Evolutionary conservation across 2,113 vertebrate genomes (phyloP).

Genomic region (Forbesichthys agassizii): DNA sequence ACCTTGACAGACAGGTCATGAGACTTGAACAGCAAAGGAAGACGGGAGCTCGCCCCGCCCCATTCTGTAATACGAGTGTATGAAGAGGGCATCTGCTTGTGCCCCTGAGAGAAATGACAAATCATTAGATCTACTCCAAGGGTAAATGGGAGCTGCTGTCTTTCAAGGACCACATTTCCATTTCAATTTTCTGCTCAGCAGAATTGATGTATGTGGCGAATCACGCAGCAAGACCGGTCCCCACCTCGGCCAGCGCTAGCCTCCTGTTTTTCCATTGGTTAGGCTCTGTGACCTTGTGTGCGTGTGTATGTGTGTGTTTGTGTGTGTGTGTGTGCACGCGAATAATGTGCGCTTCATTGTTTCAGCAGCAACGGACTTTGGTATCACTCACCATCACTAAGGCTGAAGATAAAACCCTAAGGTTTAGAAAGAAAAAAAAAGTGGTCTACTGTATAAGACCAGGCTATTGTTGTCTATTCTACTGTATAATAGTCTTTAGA

Average conservation of each 20-base stretch:
- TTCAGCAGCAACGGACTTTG: not conserved
- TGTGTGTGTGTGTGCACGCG: not conserved
- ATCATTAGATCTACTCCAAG: conserved; percentile 74
- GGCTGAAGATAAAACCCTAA: conserved; percentile 27
- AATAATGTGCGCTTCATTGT: not conserved
- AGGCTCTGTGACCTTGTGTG: conserved; percentile 67
- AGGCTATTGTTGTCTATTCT: no score
- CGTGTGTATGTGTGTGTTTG: conserved; percentile 12
- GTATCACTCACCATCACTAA: conserved; percentile 35
- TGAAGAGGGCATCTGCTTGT: conserved; percentile 54
- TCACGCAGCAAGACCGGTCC: conserved; percentile 59
- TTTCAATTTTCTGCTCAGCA: conserved; percentile 82
- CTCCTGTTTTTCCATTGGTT: conserved; percentile 63
- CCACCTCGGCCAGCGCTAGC: conserved; percentile 46
- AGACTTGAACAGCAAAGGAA: conserved; percentile 1
- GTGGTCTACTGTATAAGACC: no score
- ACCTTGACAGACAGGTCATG: not conserved
- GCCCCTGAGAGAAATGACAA: conserved; percentile 78
- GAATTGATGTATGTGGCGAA: conserved; percentile 81
- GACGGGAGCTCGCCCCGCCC: conserved; percentile 6
- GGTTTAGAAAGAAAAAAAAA: not conserved
- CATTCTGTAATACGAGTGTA: conserved; percentile 40
- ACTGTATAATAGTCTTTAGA: not conserved
- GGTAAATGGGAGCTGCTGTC: conserved; percentile 74
- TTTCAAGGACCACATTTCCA: conserved; percentile 82